A percentile compares a stretch with the other conserved stretches of the same genome.
Conservation (phyloP, 2,888 invertebrate genomes). For the Leptinotarsa juncta region DNA sequence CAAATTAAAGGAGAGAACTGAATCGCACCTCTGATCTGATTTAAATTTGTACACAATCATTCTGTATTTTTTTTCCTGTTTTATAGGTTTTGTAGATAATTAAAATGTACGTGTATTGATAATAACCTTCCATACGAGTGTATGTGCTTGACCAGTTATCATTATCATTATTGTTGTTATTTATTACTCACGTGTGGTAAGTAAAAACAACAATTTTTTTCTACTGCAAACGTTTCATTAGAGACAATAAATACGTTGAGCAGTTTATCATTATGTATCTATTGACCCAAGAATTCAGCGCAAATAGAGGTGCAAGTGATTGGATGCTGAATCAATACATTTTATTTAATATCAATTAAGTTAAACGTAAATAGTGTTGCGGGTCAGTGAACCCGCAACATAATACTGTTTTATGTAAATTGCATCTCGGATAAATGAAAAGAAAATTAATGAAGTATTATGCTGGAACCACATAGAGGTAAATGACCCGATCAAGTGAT, state of each 20-base stretch:
- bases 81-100: no score
- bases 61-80: no score
- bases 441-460: conserved; percentile 41
- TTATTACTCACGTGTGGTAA: no score
- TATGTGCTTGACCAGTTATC: no score
- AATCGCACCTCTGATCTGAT: no score
- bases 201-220: no score
- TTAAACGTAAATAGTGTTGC: conserved; percentile 41
- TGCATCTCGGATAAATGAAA: conserved; percentile 37
- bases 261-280: conserved; percentile 1
- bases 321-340: conserved; percentile 22
- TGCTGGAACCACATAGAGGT: conserved; percentile 39
- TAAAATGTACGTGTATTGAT: no score
- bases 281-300: background rate
- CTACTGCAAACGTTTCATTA: background rate
- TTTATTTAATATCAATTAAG: conserved; percentile 37
- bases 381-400: conserved; percentile 42
- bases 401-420: conserved; percentile 40
- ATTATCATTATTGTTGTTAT: no score
- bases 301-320: conserved; percentile 10
- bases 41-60: no score
- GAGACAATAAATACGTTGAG: background rate
- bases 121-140: no score
- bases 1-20: no score
- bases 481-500: conserved; percentile 45